phyloP scores from a whole-genome alignment of 64 coral and sea anemone genomes.

The Stichodactyla mertensii region DNA sequence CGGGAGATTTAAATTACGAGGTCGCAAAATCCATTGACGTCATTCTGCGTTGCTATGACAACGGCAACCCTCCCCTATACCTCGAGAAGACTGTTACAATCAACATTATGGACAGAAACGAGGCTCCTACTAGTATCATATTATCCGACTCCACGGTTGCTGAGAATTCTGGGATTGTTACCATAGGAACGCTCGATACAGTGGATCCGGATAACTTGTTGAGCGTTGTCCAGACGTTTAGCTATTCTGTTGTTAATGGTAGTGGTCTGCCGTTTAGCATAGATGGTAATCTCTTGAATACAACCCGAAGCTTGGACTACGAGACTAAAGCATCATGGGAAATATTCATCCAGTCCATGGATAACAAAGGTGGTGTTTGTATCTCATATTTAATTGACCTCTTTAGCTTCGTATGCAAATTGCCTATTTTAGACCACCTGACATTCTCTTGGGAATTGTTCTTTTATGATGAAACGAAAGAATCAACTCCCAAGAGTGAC shows the following conservation, averaged over 20 bases:
- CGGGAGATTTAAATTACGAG: conserved; percentile 50
- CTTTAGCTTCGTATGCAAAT: no score
- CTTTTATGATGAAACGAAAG: no score
- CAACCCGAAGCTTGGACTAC: conserved; percentile 74
- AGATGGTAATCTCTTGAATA: conserved; percentile 51
- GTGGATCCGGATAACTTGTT: conserved; percentile 77
- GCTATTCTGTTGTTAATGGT: conserved; percentile 37
- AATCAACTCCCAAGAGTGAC: no score
- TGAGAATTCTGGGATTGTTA: conserved; percentile 52
- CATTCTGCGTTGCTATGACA: conserved; percentile 41
- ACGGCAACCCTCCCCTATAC: conserved; percentile 32
- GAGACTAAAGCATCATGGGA: conserved; percentile 43
- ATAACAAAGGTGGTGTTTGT: conserved; percentile 61
- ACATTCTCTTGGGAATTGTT: no score
- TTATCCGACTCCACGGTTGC: conserved; percentile 42
- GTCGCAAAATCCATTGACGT: conserved; percentile 1
- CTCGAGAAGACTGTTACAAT: conserved; percentile 28
- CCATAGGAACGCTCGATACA: conserved; percentile 43
- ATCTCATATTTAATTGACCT: no score
- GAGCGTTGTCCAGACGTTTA: conserved; percentile 60
- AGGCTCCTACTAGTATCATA: conserved; percentile 38
- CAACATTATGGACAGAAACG: conserved; percentile 40
- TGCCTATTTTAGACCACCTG: no score
- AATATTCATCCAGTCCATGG: conserved; percentile 51
- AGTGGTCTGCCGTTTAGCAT: conserved; percentile 45